Conservation (phyloP, 2,113 vertebrate genomes). For the Phyllostomus hastatus region DNA sequence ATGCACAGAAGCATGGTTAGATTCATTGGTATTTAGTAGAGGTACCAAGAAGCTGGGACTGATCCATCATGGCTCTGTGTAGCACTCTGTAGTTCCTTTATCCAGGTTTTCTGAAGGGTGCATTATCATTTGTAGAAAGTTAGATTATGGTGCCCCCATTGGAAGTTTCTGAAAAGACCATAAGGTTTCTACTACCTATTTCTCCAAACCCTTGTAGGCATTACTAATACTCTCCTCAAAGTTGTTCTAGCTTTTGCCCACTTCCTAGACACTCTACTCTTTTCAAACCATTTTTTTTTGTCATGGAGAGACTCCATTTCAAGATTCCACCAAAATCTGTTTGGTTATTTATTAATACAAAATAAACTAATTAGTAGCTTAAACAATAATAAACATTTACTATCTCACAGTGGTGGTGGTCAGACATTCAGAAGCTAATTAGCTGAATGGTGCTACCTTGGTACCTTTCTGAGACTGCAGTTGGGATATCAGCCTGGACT, state of each 20-base stretch:
- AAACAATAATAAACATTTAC: neutral
- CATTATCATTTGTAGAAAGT: neutral
- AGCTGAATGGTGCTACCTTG: neutral
- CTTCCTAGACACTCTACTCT: neutral
- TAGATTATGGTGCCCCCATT: neutral
- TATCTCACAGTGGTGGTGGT: neutral
- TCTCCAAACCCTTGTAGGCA: neutral
- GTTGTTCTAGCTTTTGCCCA: neutral
- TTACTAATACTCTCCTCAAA: neutral
- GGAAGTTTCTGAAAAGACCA: neutral
- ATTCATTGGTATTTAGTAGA: neutral
- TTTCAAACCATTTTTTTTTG: neutral
- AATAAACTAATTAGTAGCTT: neutral
- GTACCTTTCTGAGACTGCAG: neutral
- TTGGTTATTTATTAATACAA: neutral
- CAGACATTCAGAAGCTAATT: neutral
- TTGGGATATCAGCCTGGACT: neutral
- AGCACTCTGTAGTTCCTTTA: neutral
- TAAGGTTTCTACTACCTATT: neutral
- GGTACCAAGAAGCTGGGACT: neutral
- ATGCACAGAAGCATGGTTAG: neutral
- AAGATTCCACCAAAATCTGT: neutral
- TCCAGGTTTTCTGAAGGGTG: neutral
- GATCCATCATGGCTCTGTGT: rapidly evolving
- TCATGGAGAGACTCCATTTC: neutral